Conservation (phyloP, 37 sponge, comb jelly and placozoan genomes). For the Agelas oroides region DNA sequence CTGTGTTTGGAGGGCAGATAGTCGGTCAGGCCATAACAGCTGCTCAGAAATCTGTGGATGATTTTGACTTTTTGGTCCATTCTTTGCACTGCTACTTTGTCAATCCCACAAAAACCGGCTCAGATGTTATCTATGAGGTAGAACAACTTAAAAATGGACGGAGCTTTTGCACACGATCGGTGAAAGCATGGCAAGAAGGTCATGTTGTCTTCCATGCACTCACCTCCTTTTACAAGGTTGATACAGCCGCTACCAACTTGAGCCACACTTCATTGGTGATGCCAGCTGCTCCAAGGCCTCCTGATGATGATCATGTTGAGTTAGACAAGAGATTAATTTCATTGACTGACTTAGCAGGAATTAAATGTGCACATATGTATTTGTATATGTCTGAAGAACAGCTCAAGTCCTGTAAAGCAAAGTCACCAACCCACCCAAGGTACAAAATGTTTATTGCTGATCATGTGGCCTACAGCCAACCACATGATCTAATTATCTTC, state of each 20-base stretch:
- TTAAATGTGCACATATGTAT: no score
- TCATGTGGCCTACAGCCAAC: no score
- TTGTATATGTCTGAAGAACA: background rate
- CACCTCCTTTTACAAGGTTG: background rate
- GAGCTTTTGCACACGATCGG: constrained; percentile 8
- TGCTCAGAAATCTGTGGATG: constrained; percentile 6
- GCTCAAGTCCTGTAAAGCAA: no score
- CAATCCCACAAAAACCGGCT: background rate
- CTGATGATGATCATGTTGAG: background rate
- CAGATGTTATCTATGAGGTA: background rate
- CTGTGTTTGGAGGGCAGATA: constrained; percentile 36
- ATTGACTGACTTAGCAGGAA: no score
- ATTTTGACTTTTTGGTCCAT: constrained; percentile 6
- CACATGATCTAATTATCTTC: no score
- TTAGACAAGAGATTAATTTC: no score
- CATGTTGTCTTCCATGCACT: constrained; percentile 2
- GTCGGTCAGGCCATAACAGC: constrained; percentile 13
- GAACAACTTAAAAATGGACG: constrained; percentile 3
- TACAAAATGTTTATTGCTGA: no score
- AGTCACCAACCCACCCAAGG: no score
- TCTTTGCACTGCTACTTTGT: constrained; percentile 43
- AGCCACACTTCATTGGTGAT: background rate
- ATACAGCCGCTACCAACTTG: background rate
- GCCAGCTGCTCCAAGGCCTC: constrained; percentile 2
- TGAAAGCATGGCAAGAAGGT: constrained; percentile 10